Conservation (phyloP, 2,888 invertebrate genomes). For the Agonopterix arenella region DNA sequence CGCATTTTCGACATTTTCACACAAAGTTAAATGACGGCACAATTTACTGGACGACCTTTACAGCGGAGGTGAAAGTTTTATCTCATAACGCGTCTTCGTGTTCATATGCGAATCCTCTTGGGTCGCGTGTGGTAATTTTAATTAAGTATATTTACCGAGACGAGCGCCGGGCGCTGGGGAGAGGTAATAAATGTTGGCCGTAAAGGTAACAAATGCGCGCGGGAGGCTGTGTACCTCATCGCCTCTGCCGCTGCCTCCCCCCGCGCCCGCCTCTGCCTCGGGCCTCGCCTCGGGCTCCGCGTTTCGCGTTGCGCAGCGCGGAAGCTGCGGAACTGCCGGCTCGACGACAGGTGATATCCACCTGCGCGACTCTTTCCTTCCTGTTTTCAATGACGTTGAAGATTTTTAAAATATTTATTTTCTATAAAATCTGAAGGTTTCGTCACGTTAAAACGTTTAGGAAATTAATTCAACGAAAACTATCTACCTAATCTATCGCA, state of each 20-base stretch:
- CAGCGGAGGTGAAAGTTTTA: conserved; percentile 33
- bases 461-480: too few relatives aligned
- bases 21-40: conserved; percentile 14
- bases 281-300: conserved; percentile 11
- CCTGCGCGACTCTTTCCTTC: conserved; percentile 51
- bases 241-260: conserved; percentile 2
- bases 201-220: conserved; percentile 62
- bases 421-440: too few relatives aligned
- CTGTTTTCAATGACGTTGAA: conserved; percentile 33
- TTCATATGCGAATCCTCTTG: conserved; percentile 41
- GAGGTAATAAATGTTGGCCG: conserved; percentile 57
- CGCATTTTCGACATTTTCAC: conserved; percentile 3
- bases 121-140: conserved; percentile 65
- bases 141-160: conserved; percentile 67
- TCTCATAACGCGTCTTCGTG: conserved; percentile 43
- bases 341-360: conserved; percentile 44
- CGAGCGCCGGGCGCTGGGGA: conserved; percentile 38
- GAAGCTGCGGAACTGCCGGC: conserved; percentile 16
- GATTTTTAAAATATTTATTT: conserved; percentile 15
- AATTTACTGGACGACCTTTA: conserved; percentile 21
- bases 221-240: conserved; percentile 17
- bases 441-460: too few relatives aligned
- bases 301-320: conserved; percentile 2
- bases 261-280: conserved; percentile 9
- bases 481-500: too few relatives aligned